phyloP scores from a whole-genome alignment of 2,113 vertebrate genomes.

The Condylura cristata region DNA sequence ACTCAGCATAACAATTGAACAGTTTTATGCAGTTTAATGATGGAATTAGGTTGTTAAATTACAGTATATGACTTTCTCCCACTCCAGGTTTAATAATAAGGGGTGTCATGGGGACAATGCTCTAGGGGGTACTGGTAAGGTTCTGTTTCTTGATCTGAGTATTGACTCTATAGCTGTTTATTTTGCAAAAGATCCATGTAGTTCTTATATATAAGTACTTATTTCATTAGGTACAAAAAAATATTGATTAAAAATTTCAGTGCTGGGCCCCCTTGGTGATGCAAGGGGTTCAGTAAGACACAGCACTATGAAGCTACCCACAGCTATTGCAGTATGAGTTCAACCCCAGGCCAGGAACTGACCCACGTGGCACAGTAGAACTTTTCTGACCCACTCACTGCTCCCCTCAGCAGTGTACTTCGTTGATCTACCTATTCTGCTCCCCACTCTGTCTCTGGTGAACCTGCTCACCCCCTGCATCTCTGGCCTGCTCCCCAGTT shows the following conservation, averaged over 20 bases:
- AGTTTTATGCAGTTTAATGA: not conserved
- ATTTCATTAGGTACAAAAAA: not conserved
- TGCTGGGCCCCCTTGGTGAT: too few relatives aligned
- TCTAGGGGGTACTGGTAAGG: not conserved
- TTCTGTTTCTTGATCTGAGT: not conserved
- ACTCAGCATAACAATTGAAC: not conserved
- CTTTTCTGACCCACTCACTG: too few relatives aligned
- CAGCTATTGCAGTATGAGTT: too few relatives aligned
- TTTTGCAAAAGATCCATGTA: not conserved
- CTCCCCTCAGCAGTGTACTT: too few relatives aligned
- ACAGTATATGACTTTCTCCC: not conserved
- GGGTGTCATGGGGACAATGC: fast-evolving
- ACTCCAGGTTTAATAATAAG: not conserved
- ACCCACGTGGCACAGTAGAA: too few relatives aligned
- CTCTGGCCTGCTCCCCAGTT: too few relatives aligned
- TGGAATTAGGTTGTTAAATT: not conserved
- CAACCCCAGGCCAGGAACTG: too few relatives aligned
- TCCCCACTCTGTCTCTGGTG: too few relatives aligned
- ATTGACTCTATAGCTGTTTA: not conserved
- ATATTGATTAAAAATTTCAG: not conserved
- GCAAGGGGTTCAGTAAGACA: too few relatives aligned
- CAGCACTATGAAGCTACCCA: too few relatives aligned
- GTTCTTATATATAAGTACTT: not conserved
- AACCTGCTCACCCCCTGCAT: too few relatives aligned
- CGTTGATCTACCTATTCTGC: too few relatives aligned